Conservation (phyloP, 1,140 invertebrate genomes). For the Nasonia longicornis region DNA sequence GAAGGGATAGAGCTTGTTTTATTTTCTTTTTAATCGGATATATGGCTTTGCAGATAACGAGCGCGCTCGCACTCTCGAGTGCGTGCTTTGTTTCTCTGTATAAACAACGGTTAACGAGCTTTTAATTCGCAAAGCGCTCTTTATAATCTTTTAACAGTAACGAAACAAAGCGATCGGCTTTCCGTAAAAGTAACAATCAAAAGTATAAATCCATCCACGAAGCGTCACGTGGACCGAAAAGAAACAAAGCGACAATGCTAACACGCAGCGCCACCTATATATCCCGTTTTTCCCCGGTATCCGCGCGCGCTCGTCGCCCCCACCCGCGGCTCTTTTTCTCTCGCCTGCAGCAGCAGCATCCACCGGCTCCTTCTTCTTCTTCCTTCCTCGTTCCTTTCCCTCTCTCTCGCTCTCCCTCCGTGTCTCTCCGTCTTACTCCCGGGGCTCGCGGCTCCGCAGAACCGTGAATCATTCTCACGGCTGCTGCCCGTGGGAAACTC, state of each 20-base stretch:
- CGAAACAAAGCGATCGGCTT: not conserved
- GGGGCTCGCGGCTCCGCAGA: slow-evolving; percentile 28
- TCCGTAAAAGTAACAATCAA: not conserved
- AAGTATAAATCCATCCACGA: not conserved
- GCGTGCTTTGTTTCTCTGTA: not conserved
- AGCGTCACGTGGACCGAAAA: not conserved
- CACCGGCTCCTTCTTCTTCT: slow-evolving; percentile 34
- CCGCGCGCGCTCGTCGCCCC: not conserved
- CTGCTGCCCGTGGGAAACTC: slow-evolving; percentile 43
- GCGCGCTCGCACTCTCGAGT: not conserved
- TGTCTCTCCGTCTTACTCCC: slow-evolving; percentile 27
- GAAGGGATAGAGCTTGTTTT: not conserved
- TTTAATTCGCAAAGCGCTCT: not conserved
- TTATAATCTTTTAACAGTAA: too few relatives aligned
- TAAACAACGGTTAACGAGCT: not conserved
- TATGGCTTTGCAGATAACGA: too few relatives aligned
- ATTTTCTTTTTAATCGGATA: not conserved
- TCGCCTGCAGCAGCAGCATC: slow-evolving; percentile 15
- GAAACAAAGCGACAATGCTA: not conserved
- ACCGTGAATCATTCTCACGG: slow-evolving; percentile 47
- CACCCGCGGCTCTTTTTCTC: slow-evolving; percentile 19
- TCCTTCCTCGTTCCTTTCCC: slow-evolving; percentile 22
- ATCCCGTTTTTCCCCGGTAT: slow-evolving; percentile 29
- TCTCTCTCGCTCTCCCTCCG: slow-evolving; percentile 20
- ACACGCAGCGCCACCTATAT: slow-evolving; percentile 7